Evolutionary conservation across 1,140 invertebrate species (phyloP).

Genomic region (Zaprionus kolodkinae): DNA sequence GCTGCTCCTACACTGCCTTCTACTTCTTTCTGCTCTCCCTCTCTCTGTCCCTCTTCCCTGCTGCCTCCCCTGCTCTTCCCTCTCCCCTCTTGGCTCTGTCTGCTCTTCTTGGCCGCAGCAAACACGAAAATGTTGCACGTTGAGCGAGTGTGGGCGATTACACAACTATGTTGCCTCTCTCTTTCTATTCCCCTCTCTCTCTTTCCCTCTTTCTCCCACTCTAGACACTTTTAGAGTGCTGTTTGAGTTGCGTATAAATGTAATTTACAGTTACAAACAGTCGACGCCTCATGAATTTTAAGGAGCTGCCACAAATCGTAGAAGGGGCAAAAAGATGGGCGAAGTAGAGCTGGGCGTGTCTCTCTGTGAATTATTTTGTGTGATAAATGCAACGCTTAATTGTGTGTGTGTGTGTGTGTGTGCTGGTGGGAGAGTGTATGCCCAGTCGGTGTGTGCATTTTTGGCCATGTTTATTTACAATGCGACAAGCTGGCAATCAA

Average conservation of each 20-base stretch:
- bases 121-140: constrained; percentile 36
- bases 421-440: background rate
- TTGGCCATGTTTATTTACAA: constrained; percentile 15
- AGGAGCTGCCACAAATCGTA: constrained; percentile 46
- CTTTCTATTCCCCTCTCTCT: background rate
- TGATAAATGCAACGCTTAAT: constrained; percentile 77
- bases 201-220: background rate
- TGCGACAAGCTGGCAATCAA: constrained; percentile 14
- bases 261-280: constrained; percentile 76
- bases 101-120: constrained; percentile 10
- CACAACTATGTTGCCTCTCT: constrained; percentile 3
- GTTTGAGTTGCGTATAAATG: constrained; percentile 79
- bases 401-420: constrained; percentile 32
- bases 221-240: constrained; percentile 59
- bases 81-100: background rate
- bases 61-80: background rate
- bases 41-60: background rate
- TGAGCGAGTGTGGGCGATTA: constrained; percentile 9
- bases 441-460: background rate
- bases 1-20: background rate
- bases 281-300: constrained; percentile 80
- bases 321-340: too few relatives aligned
- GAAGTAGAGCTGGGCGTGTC: constrained; percentile 34
- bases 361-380: constrained; percentile 64
- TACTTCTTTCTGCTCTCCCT: background rate